phyloP scores from a whole-genome alignment of 2,113 vertebrate species.

The Colistium nudipinnis region DNA sequence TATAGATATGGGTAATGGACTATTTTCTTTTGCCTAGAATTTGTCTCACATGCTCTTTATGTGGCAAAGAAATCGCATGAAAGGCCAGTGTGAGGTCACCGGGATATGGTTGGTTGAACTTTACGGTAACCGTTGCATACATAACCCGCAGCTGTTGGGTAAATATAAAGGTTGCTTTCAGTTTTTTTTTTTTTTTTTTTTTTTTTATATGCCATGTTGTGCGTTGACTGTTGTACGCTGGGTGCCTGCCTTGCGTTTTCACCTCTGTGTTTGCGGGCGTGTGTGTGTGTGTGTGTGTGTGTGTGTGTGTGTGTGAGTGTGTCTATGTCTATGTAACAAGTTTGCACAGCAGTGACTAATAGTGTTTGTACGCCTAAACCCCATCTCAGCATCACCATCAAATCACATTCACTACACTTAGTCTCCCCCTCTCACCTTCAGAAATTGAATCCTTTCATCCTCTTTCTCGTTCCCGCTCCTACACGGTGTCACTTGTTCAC shows the following conservation, averaged over 20 bases:
- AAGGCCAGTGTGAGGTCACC: conserved; percentile 18
- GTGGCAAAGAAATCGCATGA: conserved; percentile 3
- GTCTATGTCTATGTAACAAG: conserved; percentile 54
- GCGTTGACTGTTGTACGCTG: conserved; percentile 37
- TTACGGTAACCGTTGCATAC: conserved; percentile 24
- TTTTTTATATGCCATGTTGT: conserved; percentile 37
- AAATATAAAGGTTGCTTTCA: conserved; percentile 49
- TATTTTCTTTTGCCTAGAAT: conserved; percentile 28
- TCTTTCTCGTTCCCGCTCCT: conserved; percentile 26
- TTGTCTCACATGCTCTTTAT: conserved; percentile 34
- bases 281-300: too few species aligned
- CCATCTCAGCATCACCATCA: conserved; percentile 71
- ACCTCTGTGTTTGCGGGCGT: too few species aligned
- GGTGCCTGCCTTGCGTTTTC: conserved; percentile 10
- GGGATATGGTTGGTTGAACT: conserved; percentile 40
- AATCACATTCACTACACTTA: conserved; percentile 77
- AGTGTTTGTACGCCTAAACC: conserved; percentile 75
- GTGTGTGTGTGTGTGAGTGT: conserved; percentile 11
- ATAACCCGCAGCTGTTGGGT: conserved; percentile 18
- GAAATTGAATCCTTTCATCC: conserved; percentile 68
- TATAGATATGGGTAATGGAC: too few species aligned
- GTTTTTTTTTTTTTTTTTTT: too few species aligned
- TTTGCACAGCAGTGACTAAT: conserved; percentile 78
- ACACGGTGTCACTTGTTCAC: conserved; percentile 58
- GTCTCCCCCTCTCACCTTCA: conserved; percentile 45